Base-by-base conservation (phyloP, 2,888 invertebrate species). In the Orchesella flavescens region DNA sequence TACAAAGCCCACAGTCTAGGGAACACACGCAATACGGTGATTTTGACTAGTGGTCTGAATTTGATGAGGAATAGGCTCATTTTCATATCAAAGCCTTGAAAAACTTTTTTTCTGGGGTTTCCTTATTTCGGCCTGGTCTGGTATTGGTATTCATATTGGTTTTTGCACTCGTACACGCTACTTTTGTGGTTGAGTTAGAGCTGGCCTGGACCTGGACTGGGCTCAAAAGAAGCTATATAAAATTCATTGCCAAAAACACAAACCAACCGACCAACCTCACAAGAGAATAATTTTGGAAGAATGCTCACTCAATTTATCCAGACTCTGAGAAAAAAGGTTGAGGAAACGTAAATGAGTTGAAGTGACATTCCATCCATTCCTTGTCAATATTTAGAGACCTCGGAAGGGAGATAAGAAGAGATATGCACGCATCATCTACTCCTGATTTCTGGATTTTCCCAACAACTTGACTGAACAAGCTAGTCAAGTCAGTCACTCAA, bases 71-170 rank as follows among this genome's bases (percentile, higher is more conserved):
- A 69, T 76, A 82, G 71, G 69, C 82, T 82, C 82, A 82, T 82
- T 82, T 82, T 82, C 75, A 75, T 82, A 71, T 76, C 82, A 82
- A 82, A 82, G 82, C 82, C 53, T 74, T 82, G 65, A 74, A 82
- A 77, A 76, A 66, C 61, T 82, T 81, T 80, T 81, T 80, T 73
- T 71, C 61, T 61, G 72, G 46, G 72, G 15, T 43, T 15, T 12
- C 57, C 71, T 23, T 72, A 21, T 72, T 44, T 2, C 61, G 17
- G 55, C 23, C 34, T 19, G 17, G 59, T 21, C 10, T 46, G 43
- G 12, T 61, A 44, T 17, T 49, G 46, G 71, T 53, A 65, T 72
- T 78, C 78, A 71, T 69, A 68, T 68, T 76, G 69, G 71, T 44
- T 72, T 79, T 49, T 44, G 66, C 57, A 12, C 57, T 57, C 23